Evolutionary conservation across 2,797 vertebrate species (phyloP), one percentile per base, ranked within the genome.

Genomic region (Phrynocephalus forsythii): DNA sequence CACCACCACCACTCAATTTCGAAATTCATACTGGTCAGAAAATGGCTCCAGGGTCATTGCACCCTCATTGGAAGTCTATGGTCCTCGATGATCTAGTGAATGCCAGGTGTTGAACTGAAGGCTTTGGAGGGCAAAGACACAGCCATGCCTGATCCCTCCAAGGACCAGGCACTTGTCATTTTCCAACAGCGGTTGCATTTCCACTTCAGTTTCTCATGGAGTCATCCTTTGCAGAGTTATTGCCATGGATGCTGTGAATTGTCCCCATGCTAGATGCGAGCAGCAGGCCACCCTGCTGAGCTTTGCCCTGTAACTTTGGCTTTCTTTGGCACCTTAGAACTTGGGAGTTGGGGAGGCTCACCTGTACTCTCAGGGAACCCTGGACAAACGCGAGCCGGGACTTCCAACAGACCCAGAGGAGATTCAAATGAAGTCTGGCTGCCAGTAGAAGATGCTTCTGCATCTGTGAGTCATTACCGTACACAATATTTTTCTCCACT

Each of bases 401-500:
- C 92, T 92, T 89, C 89, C 78, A 91, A 81, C 0, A 30, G 18
- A 3, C 66, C 90, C 89, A n/a, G 84, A 88, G 63, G 88, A 94
- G 84, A 48, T 76, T 93, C 93, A 94, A 79, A 71, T 91, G 90
- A 91, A 91, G 90, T 91, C 91, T 92, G 94, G 15, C 87, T 89
- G 85, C 86, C 90, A 87, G 0, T 11, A 91, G 89, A 6, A 92
- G 92, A 79, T 90, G 95, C 95, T 94, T 94, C 90, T 95, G 94
- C 92, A 94, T 89, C 94, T 94, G 94, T 96, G 96, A 96, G 96
- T 96, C 96, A 94, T 95, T 95, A 92, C 90, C 94, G 96, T 92
- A 91, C 88, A 92, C 95, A 95, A 95, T 96, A 96, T 97, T 97
- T 96, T 93, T 95, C 93, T 96, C 93, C 88, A 22, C 95, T 93